phyloP scores from a whole-genome alignment of 2,113 vertebrate genomes.

The Acanthisitta chloris region DNA sequence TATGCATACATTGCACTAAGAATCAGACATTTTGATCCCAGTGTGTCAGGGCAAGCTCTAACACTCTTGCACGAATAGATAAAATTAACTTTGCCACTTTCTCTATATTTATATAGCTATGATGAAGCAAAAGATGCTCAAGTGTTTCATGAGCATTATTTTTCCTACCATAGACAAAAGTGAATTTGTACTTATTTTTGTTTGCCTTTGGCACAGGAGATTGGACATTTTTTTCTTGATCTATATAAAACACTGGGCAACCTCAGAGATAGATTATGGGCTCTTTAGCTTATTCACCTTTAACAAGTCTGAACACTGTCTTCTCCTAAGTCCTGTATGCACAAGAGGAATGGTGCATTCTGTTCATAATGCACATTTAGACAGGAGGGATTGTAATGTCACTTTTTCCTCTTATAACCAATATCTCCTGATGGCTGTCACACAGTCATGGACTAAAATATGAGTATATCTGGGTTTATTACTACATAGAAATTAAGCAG shows the following conservation, averaged over 20 bases:
- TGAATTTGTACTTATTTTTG: accelerated
- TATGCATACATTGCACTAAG: background rate
- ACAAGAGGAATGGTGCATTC: background rate
- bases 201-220: background rate
- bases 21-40: background rate
- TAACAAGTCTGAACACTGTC: background rate
- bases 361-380: background rate
- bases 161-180: background rate
- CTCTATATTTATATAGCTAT: background rate
- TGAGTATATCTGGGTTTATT: background rate
- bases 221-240: background rate
- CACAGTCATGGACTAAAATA: background rate
- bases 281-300: background rate
- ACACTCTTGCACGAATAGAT: background rate
- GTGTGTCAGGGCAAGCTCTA: background rate
- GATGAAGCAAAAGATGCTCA: background rate
- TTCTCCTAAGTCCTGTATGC: background rate
- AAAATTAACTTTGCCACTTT: background rate
- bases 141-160: background rate
- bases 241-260: background rate
- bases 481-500: background rate
- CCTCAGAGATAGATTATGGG: background rate
- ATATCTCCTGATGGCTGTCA: background rate
- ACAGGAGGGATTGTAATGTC: background rate
- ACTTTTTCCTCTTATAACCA: background rate